A percentile compares a stretch with the other conserved stretches of the same genome.
These are phyloP conservation scores for Idaea dimidiata DNA, from an alignment of 2,888 invertebrate species.

Conservation along the genomic window DNA sequence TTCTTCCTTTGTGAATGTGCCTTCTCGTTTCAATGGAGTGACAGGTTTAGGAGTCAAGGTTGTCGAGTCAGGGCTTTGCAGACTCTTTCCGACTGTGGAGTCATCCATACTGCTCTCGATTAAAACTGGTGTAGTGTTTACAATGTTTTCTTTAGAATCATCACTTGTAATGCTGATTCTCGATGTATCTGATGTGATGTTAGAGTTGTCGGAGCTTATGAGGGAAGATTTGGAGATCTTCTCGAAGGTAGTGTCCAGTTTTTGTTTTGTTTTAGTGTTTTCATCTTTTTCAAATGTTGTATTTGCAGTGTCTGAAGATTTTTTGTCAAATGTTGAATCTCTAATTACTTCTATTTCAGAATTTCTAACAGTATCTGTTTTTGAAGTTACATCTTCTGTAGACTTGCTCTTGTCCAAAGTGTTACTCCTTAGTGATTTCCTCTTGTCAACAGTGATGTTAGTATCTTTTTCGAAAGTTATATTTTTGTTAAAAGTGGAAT, in stretches of 20 bases:
- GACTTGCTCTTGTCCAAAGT: conserved; percentile 7
- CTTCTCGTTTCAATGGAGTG: conserved; percentile 61
- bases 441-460: conserved; percentile 13
- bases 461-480: conserved; percentile 26
- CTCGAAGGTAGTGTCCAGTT: conserved; percentile 49
- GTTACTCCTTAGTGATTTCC: conserved; percentile 5
- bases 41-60: conserved; percentile 6
- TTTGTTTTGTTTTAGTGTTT: conserved; percentile 10
- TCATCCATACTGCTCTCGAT: conserved; percentile 68
- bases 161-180: conserved; percentile 65
- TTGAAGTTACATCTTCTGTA: conserved; percentile 9
- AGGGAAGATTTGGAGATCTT: conserved; percentile 51
- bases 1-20: conserved; percentile 66
- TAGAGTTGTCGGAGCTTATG: conserved; percentile 48
- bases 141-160: conserved; percentile 57
- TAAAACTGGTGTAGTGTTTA: conserved; percentile 58
- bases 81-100: conserved; percentile 27
- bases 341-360: conserved; percentile 8
- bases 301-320: background rate
- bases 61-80: background rate
- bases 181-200: conserved; percentile 48
- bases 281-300: background rate
- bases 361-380: conserved; percentile 18
- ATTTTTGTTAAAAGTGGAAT: conserved; percentile 29
- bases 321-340: conserved; percentile 40